A percentile compares a stretch with the other conserved stretches of the same genome.
phyloP scores from a whole-genome alignment of 2,888 invertebrate species.

The Drosophila hamatofila region DNA sequence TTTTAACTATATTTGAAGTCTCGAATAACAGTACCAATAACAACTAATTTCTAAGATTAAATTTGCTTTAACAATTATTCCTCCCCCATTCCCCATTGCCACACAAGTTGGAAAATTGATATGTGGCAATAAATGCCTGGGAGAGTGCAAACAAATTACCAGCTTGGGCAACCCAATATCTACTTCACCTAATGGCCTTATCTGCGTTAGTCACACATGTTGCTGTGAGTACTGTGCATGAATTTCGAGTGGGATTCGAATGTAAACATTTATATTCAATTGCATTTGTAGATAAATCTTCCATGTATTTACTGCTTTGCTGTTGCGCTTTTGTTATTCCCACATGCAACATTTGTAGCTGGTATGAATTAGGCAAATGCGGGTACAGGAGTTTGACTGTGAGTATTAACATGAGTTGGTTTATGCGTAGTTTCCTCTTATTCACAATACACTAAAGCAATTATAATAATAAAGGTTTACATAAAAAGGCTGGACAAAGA shows the following conservation, averaged over 20 bases:
- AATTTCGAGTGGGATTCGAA: not conserved
- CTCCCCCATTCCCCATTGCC: not conserved
- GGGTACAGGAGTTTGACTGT: not conserved
- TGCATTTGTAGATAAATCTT: constrained; percentile 31
- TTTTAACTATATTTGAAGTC: not conserved
- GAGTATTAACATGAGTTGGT: not conserved
- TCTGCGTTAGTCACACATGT: not conserved
- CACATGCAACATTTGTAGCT: constrained; percentile 39
- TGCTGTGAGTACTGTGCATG: not conserved
- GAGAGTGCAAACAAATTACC: constrained; percentile 1
- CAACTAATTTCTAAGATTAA: not conserved
- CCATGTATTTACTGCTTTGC: not conserved
- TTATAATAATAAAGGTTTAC: not conserved
- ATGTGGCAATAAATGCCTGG: not conserved
- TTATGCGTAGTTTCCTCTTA: not conserved
- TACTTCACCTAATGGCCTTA: constrained; percentile 1
- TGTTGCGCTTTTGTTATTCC: constrained; percentile 43
- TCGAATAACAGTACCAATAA: not conserved
- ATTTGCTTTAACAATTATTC: not conserved
- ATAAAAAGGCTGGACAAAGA: no score
- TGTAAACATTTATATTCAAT: constrained; percentile 42
- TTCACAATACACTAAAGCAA: not conserved
- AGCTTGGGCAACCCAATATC: not conserved
- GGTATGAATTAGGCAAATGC: constrained; percentile 6
- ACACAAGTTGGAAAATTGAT: not conserved